A percentile compares a stretch with the other conserved stretches of the same genome.
These are phyloP conservation scores for Antennarius striatus DNA, from an alignment of 2,113 vertebrate genomes.

Conservation along the genomic window DNA sequence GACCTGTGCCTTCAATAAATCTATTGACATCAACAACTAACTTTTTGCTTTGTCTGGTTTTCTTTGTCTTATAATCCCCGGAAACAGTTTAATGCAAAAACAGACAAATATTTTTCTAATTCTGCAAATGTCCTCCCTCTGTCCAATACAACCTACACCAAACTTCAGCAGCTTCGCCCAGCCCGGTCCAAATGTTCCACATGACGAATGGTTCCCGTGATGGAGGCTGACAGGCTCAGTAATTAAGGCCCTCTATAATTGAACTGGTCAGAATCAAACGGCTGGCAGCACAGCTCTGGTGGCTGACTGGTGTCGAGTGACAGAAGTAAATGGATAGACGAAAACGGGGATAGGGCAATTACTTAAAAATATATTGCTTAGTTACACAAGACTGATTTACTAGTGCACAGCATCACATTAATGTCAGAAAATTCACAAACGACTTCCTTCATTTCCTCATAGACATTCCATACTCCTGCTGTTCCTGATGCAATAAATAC, in stretches of 20 bases:
- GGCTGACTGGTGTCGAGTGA: constrained; percentile 45
- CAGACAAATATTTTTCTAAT: neutral
- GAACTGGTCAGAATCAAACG: constrained; percentile 67
- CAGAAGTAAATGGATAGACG: constrained; percentile 24
- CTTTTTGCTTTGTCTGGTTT: neutral
- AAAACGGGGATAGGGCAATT: neutral
- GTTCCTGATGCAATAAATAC: constrained; percentile 32
- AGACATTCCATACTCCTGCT: neutral
- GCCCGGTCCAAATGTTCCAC: constrained; percentile 42
- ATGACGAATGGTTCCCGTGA: constrained; percentile 74
- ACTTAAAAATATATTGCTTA: neutral
- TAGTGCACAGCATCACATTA: neutral
- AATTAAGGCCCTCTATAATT: constrained; percentile 78
- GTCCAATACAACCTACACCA: constrained; percentile 14
- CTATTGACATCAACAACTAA: no score
- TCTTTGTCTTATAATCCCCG: neutral
- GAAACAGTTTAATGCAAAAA: neutral
- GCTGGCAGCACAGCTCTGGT: constrained; percentile 53
- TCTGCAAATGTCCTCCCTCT: constrained; percentile 25
- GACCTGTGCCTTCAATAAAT: neutral
- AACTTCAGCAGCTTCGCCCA: constrained; percentile 31
- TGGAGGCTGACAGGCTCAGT: constrained; percentile 73
- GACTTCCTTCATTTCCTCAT: neutral
- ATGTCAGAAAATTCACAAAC: neutral
- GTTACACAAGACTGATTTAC: neutral